These are phyloP conservation scores for Arge pagana DNA, from an alignment of 2,888 invertebrate genomes.

Conservation along the genomic window DNA sequence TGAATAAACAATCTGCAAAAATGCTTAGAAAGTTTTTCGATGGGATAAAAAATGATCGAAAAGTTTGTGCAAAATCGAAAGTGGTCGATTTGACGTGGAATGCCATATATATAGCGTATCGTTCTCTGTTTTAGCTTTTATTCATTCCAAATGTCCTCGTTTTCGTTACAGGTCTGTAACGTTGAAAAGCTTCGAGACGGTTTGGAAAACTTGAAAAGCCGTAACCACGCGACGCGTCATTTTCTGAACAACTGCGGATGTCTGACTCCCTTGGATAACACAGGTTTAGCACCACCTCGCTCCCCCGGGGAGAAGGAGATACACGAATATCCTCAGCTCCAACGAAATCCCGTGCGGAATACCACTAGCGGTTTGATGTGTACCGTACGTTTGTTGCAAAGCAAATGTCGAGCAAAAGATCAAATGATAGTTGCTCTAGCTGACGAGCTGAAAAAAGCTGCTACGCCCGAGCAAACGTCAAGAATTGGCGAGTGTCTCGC, in stretches of 20 bases:
- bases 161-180: background rate
- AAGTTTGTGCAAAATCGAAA: no score
- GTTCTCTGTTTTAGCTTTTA: no score
- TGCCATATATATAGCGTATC: no score
- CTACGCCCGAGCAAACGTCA: conserved; percentile 12
- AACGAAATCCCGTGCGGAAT: background rate
- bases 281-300: background rate
- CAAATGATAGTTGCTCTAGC: conserved; percentile 32
- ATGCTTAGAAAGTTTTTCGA: no score
- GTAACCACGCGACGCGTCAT: conserved; percentile 28
- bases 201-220: conserved; percentile 32
- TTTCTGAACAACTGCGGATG: conserved; percentile 20
- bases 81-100: no score
- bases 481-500: conserved; percentile 23
- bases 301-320: background rate
- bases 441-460: conserved; percentile 29
- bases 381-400: conserved; percentile 29
- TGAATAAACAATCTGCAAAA: no score
- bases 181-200: conserved; percentile 30
- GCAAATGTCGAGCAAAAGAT: conserved; percentile 34
- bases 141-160: no score
- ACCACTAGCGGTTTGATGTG: conserved; percentile 26
- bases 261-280: conserved; percentile 5
- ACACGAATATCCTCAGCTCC: background rate
- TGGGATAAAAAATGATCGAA: no score